Conservation (phyloP, 2,888 invertebrate species). For the Atrina japonica region DNA sequence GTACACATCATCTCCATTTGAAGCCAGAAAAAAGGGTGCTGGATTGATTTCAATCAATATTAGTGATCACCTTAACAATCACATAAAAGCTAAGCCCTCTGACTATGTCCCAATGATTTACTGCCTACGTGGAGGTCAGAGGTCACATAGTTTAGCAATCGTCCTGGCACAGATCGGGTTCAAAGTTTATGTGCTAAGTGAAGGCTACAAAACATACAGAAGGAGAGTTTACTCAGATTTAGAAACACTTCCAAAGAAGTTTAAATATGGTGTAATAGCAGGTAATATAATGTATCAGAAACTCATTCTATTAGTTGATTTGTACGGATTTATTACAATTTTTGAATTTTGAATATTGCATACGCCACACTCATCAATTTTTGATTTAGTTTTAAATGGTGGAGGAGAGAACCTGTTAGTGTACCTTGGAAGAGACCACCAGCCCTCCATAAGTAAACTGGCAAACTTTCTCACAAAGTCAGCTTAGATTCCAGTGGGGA, state of each 20-base stretch:
- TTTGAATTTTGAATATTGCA: not conserved
- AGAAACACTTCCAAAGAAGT: conserved; percentile 47
- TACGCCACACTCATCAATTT: not conserved
- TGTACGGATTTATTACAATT: not conserved
- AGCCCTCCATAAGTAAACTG: too few species aligned
- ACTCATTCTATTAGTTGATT: too few species aligned
- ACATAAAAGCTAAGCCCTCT: conserved; percentile 51
- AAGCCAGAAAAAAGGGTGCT: conserved; percentile 63
- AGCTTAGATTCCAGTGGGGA: too few species aligned
- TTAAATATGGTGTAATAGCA: conserved; percentile 60
- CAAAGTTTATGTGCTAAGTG: conserved; percentile 53
- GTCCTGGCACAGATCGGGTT: conserved; percentile 65
- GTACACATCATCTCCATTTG: conserved; percentile 51
- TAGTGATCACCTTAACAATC: conserved; percentile 50
- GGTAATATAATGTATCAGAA: conserved; percentile 43
- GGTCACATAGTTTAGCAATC: conserved; percentile 60
- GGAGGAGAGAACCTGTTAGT: too few species aligned
- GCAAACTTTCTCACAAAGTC: too few species aligned
- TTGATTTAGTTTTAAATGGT: too few species aligned
- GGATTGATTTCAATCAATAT: conserved; percentile 56
- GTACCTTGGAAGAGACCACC: too few species aligned
- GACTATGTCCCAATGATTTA: conserved; percentile 61
- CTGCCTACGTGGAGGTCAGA: conserved; percentile 67
- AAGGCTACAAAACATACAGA: conserved; percentile 63
- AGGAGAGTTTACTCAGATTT: conserved; percentile 49